Conservation (phyloP, 2,888 invertebrate species). For the Byasa hedistus region DNA sequence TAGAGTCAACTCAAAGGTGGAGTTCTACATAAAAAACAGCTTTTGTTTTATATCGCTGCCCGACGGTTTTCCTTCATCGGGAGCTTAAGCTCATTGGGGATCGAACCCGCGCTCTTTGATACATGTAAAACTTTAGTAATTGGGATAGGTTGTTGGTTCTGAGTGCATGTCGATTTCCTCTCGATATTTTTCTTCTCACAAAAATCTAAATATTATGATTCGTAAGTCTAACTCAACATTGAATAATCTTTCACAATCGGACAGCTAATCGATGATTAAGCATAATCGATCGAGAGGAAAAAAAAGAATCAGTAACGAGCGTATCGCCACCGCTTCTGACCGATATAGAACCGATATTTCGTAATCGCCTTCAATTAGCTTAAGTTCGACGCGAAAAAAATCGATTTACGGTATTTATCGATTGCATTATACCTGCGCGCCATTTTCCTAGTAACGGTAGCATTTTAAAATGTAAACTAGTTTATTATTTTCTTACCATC, state of each 20-base stretch:
- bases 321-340: constrained; percentile 45
- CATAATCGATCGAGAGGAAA: constrained; percentile 31
- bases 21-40: no score
- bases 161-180: no score
- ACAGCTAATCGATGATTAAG: constrained; percentile 27
- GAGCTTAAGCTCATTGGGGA: no score
- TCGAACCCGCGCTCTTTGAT: no score
- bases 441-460: constrained; percentile 33
- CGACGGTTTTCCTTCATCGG: no score
- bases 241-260: constrained; percentile 26
- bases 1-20: no score
- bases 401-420: constrained; percentile 41
- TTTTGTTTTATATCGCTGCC: no score
- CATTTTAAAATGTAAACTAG: constrained; percentile 27
- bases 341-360: constrained; percentile 48
- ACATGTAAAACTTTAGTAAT: no score
- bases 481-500: constrained; percentile 5
- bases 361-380: constrained; percentile 62
- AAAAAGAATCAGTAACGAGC: constrained; percentile 39
- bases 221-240: no score
- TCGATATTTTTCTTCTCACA: no score
- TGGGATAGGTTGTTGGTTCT: no score
- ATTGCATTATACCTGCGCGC: constrained; percentile 36
- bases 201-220: no score
- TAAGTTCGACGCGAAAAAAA: constrained; percentile 48